Conservation (phyloP, 2,797 vertebrate genomes). For the Phyllotis vaccarum region DNA sequence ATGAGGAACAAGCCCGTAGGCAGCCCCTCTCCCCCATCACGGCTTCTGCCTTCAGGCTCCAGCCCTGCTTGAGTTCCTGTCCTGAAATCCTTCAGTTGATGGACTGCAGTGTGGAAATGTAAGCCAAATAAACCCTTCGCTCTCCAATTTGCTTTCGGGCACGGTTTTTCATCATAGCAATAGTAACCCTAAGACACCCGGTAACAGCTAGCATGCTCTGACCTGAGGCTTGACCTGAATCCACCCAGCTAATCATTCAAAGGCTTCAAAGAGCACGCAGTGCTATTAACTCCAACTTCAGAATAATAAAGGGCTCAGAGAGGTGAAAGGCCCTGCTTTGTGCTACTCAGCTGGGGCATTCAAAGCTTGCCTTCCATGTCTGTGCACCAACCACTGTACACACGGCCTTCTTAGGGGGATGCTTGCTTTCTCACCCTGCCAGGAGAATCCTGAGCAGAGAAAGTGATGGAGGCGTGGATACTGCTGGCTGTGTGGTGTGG, state of each 20-base stretch:
- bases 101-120: neutral
- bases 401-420: neutral
- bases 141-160: neutral
- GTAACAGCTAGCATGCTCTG: neutral
- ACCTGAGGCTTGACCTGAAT: neutral
- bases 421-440: neutral
- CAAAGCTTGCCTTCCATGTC: neutral
- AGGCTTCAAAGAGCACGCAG: neutral
- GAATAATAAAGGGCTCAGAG: neutral
- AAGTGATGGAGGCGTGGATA: neutral
- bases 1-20: neutral
- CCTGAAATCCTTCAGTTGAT: neutral
- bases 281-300: neutral
- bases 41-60: neutral
- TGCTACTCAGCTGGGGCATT: fast-evolving
- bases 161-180: neutral
- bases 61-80: neutral
- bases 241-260: neutral
- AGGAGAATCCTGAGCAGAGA: neutral
- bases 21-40: neutral
- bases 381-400: neutral
- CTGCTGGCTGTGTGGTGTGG: fast-evolving
- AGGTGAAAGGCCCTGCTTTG: neutral
- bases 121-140: neutral
- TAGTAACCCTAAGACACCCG: neutral